Conservation (phyloP, 92 coral and sea anemone species). For the Palythoa caribaeorum region DNA sequence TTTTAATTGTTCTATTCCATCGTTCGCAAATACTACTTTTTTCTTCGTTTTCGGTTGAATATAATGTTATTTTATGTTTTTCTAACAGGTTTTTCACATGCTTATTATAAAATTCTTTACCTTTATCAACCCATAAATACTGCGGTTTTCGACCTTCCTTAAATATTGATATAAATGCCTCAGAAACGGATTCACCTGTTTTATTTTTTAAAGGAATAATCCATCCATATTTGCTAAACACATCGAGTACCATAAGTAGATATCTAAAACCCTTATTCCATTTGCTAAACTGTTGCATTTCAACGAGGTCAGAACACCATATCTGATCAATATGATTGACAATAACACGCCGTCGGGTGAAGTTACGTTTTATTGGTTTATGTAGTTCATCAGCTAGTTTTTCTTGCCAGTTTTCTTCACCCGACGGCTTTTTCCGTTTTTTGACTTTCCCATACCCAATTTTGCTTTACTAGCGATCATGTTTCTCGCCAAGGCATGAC, state of each 20-base stretch:
- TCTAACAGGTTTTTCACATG: conserved; percentile 60
- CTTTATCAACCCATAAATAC: conserved; percentile 68
- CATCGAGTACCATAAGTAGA: conserved; percentile 61
- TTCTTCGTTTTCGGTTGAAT: conserved; percentile 69
- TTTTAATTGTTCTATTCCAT: conserved; percentile 68
- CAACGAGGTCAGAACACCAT: conserved; percentile 52
- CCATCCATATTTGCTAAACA: conserved; percentile 67
- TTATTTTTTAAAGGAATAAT: conserved; percentile 62
- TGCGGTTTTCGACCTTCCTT: conserved; percentile 68
- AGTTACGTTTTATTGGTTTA: no score
- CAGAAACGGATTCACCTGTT: conserved; percentile 61
- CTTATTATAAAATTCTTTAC: conserved; percentile 63
- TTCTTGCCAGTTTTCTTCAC: no score
- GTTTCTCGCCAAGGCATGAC: no score
- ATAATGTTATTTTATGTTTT: conserved; percentile 49
- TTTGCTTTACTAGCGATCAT: no score
- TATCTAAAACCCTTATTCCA: conserved; percentile 60
- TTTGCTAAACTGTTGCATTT: conserved; percentile 54
- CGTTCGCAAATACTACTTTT: conserved; percentile 46
- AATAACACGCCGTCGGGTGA: neutral
- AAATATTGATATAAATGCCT: conserved; percentile 56
- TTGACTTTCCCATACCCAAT: no score
- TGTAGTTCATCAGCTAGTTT: no score
- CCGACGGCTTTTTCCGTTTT: no score
- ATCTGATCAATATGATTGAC: conserved; percentile 60